Base-by-base conservation (phyloP, 2,888 invertebrate genomes). In the Dicyrtoma fusca region DNA sequence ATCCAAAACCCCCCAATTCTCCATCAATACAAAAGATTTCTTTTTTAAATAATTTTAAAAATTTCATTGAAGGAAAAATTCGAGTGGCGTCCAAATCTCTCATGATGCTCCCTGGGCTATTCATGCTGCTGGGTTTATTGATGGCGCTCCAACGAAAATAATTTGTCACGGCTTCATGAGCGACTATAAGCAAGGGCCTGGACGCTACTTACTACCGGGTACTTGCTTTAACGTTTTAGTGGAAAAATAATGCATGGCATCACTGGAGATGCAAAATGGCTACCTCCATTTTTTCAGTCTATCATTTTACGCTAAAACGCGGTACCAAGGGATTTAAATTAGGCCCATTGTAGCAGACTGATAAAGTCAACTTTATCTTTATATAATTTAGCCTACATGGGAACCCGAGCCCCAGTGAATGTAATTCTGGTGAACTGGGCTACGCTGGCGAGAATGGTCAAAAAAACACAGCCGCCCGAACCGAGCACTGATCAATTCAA, bases 161-260 rank as follows among this genome's bases (percentile, higher is more conserved):
- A 65, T 65, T 25, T 65, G 65, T 26, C 65, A 65, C 51, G 65
- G 65, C 10, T 65, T 19, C 17, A 65, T 25, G 23, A 47, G 49
- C 11, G 51, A 47, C 23, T 65, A 49, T 8, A 11, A 21, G 1
- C 14, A n/a, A 4, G 65, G 65, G 17, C 65, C 65, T 4, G 65
- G 65, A 23, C 14, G 17, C 25, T 8, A 26, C 1, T 34, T 65
- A 13, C 14, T 21, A 11, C 51, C 51, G 2, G 65, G 65, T 65
- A 34, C 11, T 4, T 6, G 3, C 4, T 49, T 49, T 17, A n/a
- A 49, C 4, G 4, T 49, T 49, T 49, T 17, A 49, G 11, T 3
- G n/a, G 49, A 6, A 6, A 4, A 49, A 49, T 17, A 49, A 49
- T 49, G 34, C 3, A 34, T 34, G 8, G 4, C 8, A 34, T 34